Conservation (phyloP, 1,140 invertebrate genomes). For the Olivierus martensii region DNA sequence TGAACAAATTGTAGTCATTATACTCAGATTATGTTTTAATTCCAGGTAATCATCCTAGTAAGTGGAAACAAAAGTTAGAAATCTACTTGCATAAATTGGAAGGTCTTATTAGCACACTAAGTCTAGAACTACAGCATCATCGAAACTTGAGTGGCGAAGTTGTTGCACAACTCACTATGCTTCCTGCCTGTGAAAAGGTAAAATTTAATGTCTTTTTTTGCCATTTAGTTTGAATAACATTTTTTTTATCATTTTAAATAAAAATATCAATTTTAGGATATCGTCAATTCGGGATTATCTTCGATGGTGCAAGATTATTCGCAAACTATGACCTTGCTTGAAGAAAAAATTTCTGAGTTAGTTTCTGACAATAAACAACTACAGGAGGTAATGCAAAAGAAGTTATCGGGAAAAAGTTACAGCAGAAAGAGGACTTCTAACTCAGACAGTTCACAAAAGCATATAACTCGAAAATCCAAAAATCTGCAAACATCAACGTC, state of each 20-base stretch:
- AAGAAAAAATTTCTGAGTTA: neutral
- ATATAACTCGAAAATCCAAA: too few species aligned
- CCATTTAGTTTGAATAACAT: too few species aligned
- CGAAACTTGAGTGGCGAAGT: neutral
- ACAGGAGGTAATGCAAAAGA: neutral
- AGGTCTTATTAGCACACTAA: neutral
- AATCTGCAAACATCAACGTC: neutral
- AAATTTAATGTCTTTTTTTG: too few species aligned
- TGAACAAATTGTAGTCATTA: neutral
- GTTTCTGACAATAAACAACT: neutral
- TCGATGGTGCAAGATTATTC: too few species aligned
- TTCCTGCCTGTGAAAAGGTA: too few species aligned
- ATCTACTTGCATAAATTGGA: neutral
- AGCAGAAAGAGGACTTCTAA: neutral
- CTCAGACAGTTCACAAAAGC: too few species aligned
- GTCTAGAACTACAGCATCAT: neutral
- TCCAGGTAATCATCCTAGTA: neutral
- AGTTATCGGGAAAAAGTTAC: neutral
- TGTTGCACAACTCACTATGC: too few species aligned
- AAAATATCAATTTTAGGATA: too few species aligned
- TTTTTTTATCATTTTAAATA: too few species aligned
- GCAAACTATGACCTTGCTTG: neutral
- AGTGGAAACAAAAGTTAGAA: neutral
- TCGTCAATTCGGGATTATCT: too few species aligned
- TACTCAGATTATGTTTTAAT: neutral